Evolutionary conservation across 2,888 invertebrate genomes (phyloP).

Genomic region (Oscheius sp.): DNA sequence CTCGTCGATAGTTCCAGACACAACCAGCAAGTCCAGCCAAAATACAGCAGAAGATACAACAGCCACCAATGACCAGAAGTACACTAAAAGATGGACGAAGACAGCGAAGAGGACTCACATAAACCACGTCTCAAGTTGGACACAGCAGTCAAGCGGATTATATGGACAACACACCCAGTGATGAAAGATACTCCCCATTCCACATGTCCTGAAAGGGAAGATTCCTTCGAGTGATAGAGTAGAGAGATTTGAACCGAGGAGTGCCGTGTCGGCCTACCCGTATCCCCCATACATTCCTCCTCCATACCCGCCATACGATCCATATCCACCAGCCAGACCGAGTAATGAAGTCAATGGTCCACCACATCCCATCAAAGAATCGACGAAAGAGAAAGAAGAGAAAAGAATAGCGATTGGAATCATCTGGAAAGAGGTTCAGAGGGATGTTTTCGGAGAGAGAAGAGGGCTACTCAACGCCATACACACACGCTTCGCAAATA

Average conservation of each 20-base stretch:
- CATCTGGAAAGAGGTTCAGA: not conserved
- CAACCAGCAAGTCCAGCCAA: constrained; percentile 53
- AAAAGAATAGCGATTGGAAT: not conserved
- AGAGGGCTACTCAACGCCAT: constrained; percentile 4
- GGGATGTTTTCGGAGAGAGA: not conserved
- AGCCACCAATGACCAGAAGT: constrained; percentile 49
- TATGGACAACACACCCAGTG: constrained; percentile 61
- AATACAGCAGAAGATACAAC: constrained; percentile 53
- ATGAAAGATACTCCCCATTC: constrained; percentile 58
- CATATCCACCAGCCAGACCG: constrained; percentile 38
- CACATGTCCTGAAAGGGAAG: constrained; percentile 41
- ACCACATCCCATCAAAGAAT: constrained; percentile 28
- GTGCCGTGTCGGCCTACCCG: constrained; percentile 24
- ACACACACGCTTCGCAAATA: constrained; percentile 19
- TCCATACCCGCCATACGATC: constrained; percentile 18
- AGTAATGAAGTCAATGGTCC: constrained; percentile 39
- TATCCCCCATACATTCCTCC: constrained; percentile 30
- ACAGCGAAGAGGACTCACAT: constrained; percentile 49
- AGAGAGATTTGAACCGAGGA: not conserved
- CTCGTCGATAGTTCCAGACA: constrained; percentile 40
- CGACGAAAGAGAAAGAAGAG: not conserved
- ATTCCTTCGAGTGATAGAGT: not conserved
- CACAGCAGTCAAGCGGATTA: constrained; percentile 59
- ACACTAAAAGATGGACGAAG: constrained; percentile 40
- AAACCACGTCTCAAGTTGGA: constrained; percentile 60